Conservation (phyloP, 2,797 vertebrate species). For the Pteropus rufus region DNA sequence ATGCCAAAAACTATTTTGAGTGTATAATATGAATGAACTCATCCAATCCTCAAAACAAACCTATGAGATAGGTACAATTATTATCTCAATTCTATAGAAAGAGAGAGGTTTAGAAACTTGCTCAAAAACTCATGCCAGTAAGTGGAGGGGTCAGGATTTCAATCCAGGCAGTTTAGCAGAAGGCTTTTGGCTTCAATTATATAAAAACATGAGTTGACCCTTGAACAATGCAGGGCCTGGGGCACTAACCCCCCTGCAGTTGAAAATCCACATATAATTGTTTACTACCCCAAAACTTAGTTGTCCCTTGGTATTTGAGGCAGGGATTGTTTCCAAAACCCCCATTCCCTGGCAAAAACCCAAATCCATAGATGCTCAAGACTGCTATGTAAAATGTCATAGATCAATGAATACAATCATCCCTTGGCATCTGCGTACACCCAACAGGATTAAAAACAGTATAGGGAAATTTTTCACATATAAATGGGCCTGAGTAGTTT, state of each 20-base stretch:
- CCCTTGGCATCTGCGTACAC: background rate
- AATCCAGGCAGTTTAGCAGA: background rate
- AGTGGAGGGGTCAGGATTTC: background rate
- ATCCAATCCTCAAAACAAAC: background rate
- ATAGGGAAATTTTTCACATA: background rate
- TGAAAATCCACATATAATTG: background rate
- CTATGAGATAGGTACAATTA: background rate
- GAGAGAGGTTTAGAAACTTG: background rate
- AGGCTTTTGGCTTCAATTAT: background rate
- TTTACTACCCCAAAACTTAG: background rate
- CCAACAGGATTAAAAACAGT: background rate
- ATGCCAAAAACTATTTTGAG: background rate
- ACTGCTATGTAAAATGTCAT: background rate
- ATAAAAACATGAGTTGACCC: background rate
- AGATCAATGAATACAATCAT: background rate
- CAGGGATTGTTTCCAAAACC: background rate
- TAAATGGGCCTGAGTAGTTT: background rate
- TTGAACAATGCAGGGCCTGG: background rate
- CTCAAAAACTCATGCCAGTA: background rate
- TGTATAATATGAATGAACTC: background rate
- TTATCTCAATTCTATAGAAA: background rate
- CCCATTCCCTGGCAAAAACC: background rate
- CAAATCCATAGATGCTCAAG: background rate
- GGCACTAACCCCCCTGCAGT: background rate
- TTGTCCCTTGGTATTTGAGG: background rate